phyloP scores from a whole-genome alignment of 2,797 vertebrate genomes.

The Eulemur coronatus region DNA sequence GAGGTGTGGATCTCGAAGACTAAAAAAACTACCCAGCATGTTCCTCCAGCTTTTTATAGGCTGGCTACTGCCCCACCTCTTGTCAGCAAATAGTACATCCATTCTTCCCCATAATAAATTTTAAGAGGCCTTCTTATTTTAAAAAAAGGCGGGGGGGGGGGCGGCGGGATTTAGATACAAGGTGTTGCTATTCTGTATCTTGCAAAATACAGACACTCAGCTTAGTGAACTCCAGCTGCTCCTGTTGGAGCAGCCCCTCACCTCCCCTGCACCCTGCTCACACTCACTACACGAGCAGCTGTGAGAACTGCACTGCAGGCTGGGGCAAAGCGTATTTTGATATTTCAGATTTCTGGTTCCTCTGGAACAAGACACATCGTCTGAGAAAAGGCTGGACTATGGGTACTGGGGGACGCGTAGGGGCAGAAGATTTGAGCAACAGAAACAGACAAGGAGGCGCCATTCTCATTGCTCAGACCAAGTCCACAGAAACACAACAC shows the following conservation, averaged over 20 bases:
- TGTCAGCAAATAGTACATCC: neutral
- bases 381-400: neutral
- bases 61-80: neutral
- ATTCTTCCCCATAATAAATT: neutral
- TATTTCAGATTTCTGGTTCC: neutral
- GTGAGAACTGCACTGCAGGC: fast-evolving
- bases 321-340: neutral
- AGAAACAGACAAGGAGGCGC: neutral
- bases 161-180: neutral
- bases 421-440: neutral
- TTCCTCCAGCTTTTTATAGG: neutral
- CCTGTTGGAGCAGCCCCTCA: fast-evolving
- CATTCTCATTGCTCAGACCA: neutral
- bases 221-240: neutral
- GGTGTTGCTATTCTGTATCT: neutral
- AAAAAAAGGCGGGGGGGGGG: neutral
- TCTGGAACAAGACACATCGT: neutral
- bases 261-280: neutral
- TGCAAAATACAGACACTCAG: neutral
- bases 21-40: neutral
- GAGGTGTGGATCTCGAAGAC: neutral
- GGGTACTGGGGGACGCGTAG: fast-evolving
- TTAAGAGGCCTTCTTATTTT: neutral
- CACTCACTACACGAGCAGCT: neutral
- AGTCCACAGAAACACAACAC: neutral